Base-by-base conservation (phyloP, 37 sponge, comb jelly and placozoan genomes). In the Hexactinellida sp. region DNA sequence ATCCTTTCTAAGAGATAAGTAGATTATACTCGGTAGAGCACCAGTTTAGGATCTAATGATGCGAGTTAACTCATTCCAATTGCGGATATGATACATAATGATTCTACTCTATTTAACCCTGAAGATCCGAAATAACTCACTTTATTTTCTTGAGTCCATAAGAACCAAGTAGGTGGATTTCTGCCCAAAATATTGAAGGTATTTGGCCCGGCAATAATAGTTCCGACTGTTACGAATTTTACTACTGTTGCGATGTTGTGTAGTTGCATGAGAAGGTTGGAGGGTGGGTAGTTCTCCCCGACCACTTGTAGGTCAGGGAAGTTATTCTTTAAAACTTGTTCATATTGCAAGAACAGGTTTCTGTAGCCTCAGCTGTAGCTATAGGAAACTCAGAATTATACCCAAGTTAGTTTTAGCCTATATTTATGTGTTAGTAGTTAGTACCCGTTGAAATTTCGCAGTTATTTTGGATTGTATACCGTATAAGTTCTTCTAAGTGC, bases 291-390 rank as follows among this genome's bases (percentile, higher is more conserved):
- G 87, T 87, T 92, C 37, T 55, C 88, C 1, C 96, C 96, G 37
- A 89, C 90, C 3, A 93, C n/a, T 19, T 63, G 13, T 38, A 95
- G 83, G 37, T 91, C 89, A 55, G 96, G 92, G 55, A 93, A 52
- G 36, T 91, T 89, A n/a, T 87, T 55, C 37, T 83, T 85, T 13
- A 95, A 89, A 25, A 39, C 54, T n/a, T 88, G 89, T 84, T 87
- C 86, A 47, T 90, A 92, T 88, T 93, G 89, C 92, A 91, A 86
- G 90, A 93, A 95, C 86, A 93, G 91, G 88, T 90, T 91, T 82
- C 90, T 87, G 84, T 95, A 95, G 84, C 96, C 93, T 93, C 93
- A 93, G 88, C 88, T 87, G 84, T 90, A 88, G 52, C 93, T 93
- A 55, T 24, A 83, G 32, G 30, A 63, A n/a, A 21, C 3, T 10